These are phyloP conservation scores for Homarus americanus DNA, from an alignment of 1,140 invertebrate species.

Conservation along the genomic window DNA sequence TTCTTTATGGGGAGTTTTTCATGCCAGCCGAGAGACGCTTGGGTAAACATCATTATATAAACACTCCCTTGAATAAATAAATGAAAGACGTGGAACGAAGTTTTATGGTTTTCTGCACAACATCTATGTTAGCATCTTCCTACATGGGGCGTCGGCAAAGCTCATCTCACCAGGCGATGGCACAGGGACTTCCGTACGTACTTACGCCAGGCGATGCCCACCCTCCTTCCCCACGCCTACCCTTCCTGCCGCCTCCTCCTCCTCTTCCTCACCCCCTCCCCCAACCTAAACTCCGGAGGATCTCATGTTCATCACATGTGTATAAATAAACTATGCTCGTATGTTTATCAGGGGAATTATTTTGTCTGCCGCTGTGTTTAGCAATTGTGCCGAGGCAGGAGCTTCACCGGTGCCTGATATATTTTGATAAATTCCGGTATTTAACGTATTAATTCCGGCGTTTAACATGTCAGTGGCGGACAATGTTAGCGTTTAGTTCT, in stretches of 20 bases:
- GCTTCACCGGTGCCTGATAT: no score
- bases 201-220: not conserved
- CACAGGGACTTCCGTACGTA: not conserved
- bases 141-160: not conserved
- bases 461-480: no score
- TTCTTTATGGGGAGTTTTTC: slow-evolving; percentile 68
- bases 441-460: no score
- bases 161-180: not conserved
- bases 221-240: slow-evolving; percentile 1
- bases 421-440: no score
- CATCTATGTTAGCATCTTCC: slow-evolving; percentile 41
- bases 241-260: not conserved
- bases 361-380: slow-evolving; percentile 53
- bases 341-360: slow-evolving; percentile 64
- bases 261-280: not conserved
- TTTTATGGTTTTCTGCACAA: slow-evolving; percentile 68
- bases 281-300: not conserved
- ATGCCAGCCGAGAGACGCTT: slow-evolving; percentile 57
- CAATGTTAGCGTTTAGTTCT: no score
- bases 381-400: slow-evolving; percentile 43
- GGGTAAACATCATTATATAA: slow-evolving; percentile 71
- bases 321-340: slow-evolving; percentile 55
- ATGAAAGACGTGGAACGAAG: slow-evolving; percentile 58
- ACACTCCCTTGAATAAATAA: slow-evolving; percentile 66
- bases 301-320: slow-evolving; percentile 62